Evolutionary conservation across 2,797 vertebrate species (phyloP), one percentile per base, ranked within the genome.

Genomic region (Propithecus deckenii): DNA sequence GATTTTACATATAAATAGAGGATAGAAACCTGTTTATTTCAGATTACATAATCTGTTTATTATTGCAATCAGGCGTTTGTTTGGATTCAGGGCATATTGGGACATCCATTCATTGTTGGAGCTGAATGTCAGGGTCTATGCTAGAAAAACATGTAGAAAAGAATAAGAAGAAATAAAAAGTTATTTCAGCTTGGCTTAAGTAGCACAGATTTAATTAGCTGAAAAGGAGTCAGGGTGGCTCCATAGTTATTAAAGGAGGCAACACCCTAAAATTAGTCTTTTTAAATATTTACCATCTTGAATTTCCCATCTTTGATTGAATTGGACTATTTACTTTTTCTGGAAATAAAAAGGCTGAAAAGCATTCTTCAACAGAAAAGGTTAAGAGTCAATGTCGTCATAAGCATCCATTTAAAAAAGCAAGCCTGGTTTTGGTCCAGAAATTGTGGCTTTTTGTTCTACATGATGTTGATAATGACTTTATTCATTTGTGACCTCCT

Each of bases 31-130:
- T 96, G 0, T 96, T 94, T 78, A 35, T 76, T 95, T 87, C 15
- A 11, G 72, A n/a, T 98, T 98, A 97, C 10, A 74, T 97, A 94
- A 97, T 55, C 83, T 97, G 65, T 83, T 97, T 63, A 69, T 92
- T 93, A 57, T 87, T 93, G 57, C n/a, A 69, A 5, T 92, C 75
- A 89, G 86, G 61, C 75, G 46, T 86, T 91, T 84, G 38, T 72
- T 94, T 93, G 86, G 46, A 89, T 86, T 92, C 63, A 52, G 72
- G 57, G 46, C 92, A 80, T 57, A 32, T 20, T 92, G 84, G 59
- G 20, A 85, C 78, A 81, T 65, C 71, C 72, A 43, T 63, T 92
- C 72, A 43, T 63, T 92, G 23, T 79, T 90, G 23, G 28, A 59
- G 5, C 84, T 85, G 86, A 96, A 89, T 89, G 43, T 87, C 84